Conservation (phyloP, 2,797 vertebrate species). For the Bradypodion pumilum region DNA sequence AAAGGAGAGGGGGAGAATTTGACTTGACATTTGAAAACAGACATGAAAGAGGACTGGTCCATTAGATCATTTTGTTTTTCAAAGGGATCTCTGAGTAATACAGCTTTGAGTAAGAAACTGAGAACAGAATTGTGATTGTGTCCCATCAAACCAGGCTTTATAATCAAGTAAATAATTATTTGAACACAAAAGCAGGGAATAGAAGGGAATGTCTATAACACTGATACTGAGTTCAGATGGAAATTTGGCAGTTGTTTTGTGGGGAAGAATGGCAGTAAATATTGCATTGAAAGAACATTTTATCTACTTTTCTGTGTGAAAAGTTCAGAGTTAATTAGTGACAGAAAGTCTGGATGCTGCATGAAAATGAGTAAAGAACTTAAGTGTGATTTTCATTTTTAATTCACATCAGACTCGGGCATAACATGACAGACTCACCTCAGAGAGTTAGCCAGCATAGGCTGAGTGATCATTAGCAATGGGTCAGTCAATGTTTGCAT, state of each 20-base stretch:
- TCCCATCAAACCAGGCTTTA: constrained; percentile 68
- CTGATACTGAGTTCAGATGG: constrained; percentile 38
- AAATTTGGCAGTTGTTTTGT: constrained; percentile 21
- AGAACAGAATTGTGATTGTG: constrained; percentile 70
- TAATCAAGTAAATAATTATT: constrained; percentile 64
- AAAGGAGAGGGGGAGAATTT: constrained; percentile 44
- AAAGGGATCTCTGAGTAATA: constrained; percentile 65
- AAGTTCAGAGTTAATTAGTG: not conserved
- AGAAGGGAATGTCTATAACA: constrained; percentile 42
- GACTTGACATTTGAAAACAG: constrained; percentile 64
- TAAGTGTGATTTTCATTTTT: not conserved
- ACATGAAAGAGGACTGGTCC: constrained; percentile 47
- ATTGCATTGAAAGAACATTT: not conserved
- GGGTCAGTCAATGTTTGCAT: no score
- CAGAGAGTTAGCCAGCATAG: not conserved
- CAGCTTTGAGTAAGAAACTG: constrained; percentile 38
- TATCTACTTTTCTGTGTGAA: not conserved
- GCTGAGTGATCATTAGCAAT: not conserved
- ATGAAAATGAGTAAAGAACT: not conserved
- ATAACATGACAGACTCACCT: no score
- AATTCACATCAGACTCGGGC: not conserved
- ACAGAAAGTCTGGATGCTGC: constrained; percentile 4
- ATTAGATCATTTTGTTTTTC: constrained; percentile 67
- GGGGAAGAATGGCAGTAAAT: not conserved
- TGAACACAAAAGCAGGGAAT: constrained; percentile 46